Base-by-base conservation (phyloP, 1,140 invertebrate species). In the Teleogryllus occipitalis region DNA sequence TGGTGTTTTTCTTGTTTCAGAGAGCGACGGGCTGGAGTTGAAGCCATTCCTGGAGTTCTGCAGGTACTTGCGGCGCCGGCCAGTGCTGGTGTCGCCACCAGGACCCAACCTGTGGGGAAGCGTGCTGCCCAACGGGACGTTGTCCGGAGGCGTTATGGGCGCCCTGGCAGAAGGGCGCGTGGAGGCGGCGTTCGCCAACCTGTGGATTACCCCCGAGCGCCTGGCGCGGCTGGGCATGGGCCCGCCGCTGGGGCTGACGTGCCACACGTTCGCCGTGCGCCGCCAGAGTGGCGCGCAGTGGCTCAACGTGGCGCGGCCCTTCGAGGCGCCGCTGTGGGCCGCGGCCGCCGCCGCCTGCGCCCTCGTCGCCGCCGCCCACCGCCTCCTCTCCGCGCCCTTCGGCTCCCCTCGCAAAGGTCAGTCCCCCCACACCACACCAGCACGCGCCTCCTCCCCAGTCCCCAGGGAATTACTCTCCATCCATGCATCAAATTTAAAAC, bases 221-320 rank as follows among this genome's bases (percentile, higher is more conserved):
- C 27, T 14, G 15, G 15, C 15, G n/a, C 14, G 15, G 8, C 15
- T 22, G 27, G 47, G n/a, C 54, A 7, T 78, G 7, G 27, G 46
- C 0, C n/a, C 27, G 7, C 77, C 47, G 46, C 39, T 46, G 54
- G 39, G 54, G 22, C 7, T 18, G 8, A 18, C n/a, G 14, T 78
- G 77, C 47, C 39, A 54, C 21, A 78, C 77, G 0, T 78, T 78
- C 77, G 8, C 77, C 77, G 8, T 48, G 77, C 7, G 15, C 77
- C 21, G 75, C 21, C 75, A 65, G 48, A 49, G 22, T 10, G 77
- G 39, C 18, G 27, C n/a, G 27, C 27, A 78, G 18, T 2, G 1
- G 7, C 8, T n/a, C 0, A 18, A 46, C 48, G 18, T 78, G 7
- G 47, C 54, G 15, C 77, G 27, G 1, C 47, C 77, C 7, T 72